Evolutionary conservation across 1,140 invertebrate genomes (phyloP).

Genomic region (Plectrocnemia conspersa): DNA sequence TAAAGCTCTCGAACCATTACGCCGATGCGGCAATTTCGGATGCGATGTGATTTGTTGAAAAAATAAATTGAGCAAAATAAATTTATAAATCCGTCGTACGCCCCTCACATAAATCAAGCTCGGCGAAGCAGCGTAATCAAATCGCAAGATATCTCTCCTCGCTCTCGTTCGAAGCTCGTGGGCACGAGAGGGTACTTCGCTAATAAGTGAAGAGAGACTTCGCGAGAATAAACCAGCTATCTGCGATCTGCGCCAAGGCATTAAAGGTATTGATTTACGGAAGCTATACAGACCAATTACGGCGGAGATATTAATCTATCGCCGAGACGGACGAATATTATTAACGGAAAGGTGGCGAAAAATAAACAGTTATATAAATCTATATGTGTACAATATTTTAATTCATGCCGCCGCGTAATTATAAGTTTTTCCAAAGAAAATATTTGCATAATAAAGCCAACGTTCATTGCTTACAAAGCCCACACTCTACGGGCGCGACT

Average conservation of each 20-base stretch:
- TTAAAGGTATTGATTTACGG: constrained; percentile 21
- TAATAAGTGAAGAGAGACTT: constrained; percentile 21
- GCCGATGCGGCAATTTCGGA: too few relatives aligned
- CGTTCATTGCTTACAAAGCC: constrained; percentile 34
- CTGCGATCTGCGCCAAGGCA: constrained; percentile 13
- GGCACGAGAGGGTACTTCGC: constrained; percentile 14
- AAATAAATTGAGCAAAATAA: neutral
- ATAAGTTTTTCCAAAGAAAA: constrained; percentile 34
- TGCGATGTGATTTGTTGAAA: too few relatives aligned
- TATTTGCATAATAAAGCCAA: constrained; percentile 35
- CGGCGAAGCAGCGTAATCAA: constrained; percentile 20
- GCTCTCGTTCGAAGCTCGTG: too few relatives aligned
- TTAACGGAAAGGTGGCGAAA: too few relatives aligned
- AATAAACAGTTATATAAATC: too few relatives aligned
- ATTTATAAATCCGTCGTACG: neutral
- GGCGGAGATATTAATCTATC: constrained; percentile 1
- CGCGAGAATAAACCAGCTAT: constrained; percentile 17
- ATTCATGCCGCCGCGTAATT: too few relatives aligned
- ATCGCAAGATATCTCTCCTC: constrained; percentile 19
- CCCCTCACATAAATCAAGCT: constrained; percentile 12
- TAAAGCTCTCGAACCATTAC: too few relatives aligned
- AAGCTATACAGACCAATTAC: constrained; percentile 13
- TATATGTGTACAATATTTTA: too few relatives aligned
- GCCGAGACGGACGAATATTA: neutral
- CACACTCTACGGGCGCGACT: constrained; percentile 13